Conservation (phyloP, 2,797 vertebrate species). For the Cryptoblepharus egeriae region DNA sequence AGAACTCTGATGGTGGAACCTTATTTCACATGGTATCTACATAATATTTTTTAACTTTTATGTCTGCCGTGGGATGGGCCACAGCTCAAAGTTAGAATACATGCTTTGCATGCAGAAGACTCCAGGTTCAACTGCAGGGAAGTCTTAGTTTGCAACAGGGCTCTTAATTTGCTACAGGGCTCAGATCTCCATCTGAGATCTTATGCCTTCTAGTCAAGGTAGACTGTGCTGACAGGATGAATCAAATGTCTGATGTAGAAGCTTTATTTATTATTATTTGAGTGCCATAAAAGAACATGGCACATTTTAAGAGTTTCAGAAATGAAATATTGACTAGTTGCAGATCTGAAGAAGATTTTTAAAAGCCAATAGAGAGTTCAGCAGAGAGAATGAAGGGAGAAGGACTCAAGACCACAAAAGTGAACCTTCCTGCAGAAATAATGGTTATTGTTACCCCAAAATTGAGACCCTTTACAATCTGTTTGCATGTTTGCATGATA, state of each 20-base stretch:
- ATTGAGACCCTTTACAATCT: neutral
- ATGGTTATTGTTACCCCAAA: slow-evolving; percentile 1
- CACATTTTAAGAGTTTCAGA: neutral
- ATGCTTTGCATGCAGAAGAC: no score
- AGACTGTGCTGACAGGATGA: neutral
- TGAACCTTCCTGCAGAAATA: neutral
- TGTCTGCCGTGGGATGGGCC: slow-evolving; percentile 26
- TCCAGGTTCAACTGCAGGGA: neutral
- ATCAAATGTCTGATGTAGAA: neutral
- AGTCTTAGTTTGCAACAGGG: neutral
- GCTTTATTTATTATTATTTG: neutral
- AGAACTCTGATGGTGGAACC: slow-evolving; percentile 14
- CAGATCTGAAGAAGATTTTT: neutral
- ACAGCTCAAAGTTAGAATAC: neutral
- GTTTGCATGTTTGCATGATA: neutral
- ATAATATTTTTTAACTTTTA: neutral
- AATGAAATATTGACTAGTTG: neutral
- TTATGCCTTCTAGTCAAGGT: neutral
- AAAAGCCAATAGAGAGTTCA: neutral
- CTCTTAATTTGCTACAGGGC: neutral
- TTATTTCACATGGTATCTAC: neutral
- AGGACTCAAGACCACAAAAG: no score
- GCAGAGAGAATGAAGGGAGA: neutral
- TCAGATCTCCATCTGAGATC: no score
- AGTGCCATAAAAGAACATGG: neutral